A percentile compares a stretch with the other conserved stretches of the same genome.
These are phyloP conservation scores for Callospermophilus lateralis DNA, from an alignment of 2,113 vertebrate species.

Conservation along the genomic window DNA sequence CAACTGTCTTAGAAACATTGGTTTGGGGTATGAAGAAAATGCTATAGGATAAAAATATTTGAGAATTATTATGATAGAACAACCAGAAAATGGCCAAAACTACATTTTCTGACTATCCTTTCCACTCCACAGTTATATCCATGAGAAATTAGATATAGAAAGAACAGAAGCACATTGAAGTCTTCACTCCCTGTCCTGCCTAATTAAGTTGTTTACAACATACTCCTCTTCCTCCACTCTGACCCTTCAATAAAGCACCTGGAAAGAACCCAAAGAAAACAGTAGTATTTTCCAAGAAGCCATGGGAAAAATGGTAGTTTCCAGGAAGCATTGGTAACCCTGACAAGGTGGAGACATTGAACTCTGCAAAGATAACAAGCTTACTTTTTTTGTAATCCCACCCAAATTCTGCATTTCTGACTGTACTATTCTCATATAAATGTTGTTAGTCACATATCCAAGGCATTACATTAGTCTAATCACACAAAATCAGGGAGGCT, in stretches of 20 bases:
- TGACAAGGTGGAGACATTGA: slow-evolving; percentile 32
- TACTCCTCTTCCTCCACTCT: slow-evolving; percentile 19
- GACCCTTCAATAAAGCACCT: slow-evolving; percentile 30
- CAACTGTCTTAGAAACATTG: not conserved
- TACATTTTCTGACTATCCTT: not conserved
- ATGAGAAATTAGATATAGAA: not conserved
- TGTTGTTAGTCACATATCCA: not conserved
- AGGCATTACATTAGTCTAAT: not conserved
- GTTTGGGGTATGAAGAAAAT: not conserved
- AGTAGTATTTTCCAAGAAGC: slow-evolving; percentile 59
- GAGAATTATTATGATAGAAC: slow-evolving; percentile 11
- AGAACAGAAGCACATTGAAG: slow-evolving; percentile 46
- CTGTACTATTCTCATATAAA: not conserved
- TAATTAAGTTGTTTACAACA: not conserved
- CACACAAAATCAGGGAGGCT: not conserved
- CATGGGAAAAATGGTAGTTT: not conserved
- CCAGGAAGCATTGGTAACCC: not conserved
- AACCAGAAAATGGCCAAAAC: not conserved
- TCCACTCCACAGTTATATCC: not conserved
- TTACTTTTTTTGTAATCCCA: not conserved
- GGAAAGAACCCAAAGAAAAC: slow-evolving; percentile 58
- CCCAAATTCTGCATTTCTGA: slow-evolving; percentile 26
- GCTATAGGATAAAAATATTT: slow-evolving; percentile 1
- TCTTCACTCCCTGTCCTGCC: not conserved
- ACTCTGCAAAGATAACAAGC: not conserved